phyloP scores from a whole-genome alignment of 2,113 vertebrate species.

The Rhinopomastus cyanomelas region DNA sequence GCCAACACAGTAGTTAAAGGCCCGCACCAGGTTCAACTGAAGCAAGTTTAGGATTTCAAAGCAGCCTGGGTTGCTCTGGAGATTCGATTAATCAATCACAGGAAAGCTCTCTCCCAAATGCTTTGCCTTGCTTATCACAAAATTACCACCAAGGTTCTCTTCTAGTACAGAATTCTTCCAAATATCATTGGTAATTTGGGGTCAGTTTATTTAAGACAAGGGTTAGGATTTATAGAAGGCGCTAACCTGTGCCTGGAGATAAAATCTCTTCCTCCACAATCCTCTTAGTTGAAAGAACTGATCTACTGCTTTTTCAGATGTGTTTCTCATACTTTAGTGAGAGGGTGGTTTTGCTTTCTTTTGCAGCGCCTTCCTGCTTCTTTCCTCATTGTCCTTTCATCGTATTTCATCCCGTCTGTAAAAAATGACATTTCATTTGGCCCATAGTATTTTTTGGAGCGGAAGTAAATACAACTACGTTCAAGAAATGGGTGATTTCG shows the following conservation, averaged over 20 bases:
- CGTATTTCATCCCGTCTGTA: not conserved
- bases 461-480: not conserved
- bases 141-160: not conserved
- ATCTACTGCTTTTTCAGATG: not conserved
- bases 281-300: slow-evolving; percentile 5
- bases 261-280: slow-evolving; percentile 12
- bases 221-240: not conserved
- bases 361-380: not conserved
- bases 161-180: not conserved
- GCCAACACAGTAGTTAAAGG: not conserved
- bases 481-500: not conserved
- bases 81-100: not conserved
- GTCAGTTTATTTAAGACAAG: slow-evolving; percentile 26
- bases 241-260: slow-evolving; percentile 21
- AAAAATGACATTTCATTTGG: not conserved
- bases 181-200: not conserved
- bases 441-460: not conserved
- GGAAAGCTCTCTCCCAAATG: not conserved
- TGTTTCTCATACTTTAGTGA: not conserved
- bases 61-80: not conserved
- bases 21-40: fast-evolving
- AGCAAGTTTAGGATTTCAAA: not conserved
- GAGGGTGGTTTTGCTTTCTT: not conserved
- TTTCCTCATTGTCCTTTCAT: not conserved
- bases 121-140: not conserved